Base-by-base conservation (phyloP, 2,888 invertebrate species). In the Emmelina monodactyla region DNA sequence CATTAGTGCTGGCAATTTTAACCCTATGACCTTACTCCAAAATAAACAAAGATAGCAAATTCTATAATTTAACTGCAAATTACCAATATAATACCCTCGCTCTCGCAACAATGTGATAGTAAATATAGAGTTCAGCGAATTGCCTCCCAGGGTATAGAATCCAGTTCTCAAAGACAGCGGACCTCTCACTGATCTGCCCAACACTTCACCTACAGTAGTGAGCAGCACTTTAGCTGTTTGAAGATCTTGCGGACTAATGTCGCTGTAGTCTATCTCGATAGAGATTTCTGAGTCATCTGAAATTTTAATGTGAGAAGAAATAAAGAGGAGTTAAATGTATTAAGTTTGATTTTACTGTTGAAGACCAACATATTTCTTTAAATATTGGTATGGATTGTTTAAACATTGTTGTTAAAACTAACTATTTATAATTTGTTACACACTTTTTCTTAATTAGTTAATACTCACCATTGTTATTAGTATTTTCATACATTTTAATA, bases 101-200 rank as follows among this genome's bases (percentile, higher is more conserved):
- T 92, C 90, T 31, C 87, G 80, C 32, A 94, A 61, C 52, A 85
- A 82, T 0, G 90, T 89, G 4, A 94, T 91, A 0, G 92, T 92
- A 46, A 85, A 88, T 38, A 94, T 88, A 0, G 93, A 92, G 59
- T 94, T 94, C 13, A 94, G 75, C 0, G 93, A 93, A 55, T 93
- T 92, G 9, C 94, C 94, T 1, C 94, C 94, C 28, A 94, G 78
- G 48, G 91, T 88, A 57, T 89, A 94, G 63, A 93, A 94, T 47
- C 91, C 91, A 0, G 88, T 85, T 12, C 84, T 69, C 0, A 85
- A 55, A 0, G 84, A 83, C 5, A 92, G 65, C 1, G 82, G 82
- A 1, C 84, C 80, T 4, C 90, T 73, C 0, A 55, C 67, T 0
- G 88, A 83, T 31, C 85, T 76, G 1, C 88, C 88, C 13, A 90